These are phyloP conservation scores for Aspidoscelis tigris DNA, from an alignment of 2,113 vertebrate genomes.

Conservation along the genomic window DNA sequence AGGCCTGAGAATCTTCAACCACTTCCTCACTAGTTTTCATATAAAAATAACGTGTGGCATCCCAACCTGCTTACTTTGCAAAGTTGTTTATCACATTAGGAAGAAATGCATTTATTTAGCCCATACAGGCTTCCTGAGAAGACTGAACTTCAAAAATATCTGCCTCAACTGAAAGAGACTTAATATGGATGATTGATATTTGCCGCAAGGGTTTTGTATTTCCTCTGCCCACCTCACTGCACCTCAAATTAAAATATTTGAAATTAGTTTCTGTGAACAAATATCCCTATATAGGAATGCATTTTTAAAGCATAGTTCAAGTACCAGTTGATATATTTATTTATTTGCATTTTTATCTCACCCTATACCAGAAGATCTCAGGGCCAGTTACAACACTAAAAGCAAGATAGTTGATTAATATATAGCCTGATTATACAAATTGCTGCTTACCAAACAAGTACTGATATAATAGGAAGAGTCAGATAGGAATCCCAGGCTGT, in stretches of 20 bases:
- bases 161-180: background rate
- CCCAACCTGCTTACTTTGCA: conserved; percentile 5
- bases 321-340: background rate
- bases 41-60: background rate
- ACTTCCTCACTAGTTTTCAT: background rate
- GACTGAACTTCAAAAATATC: background rate
- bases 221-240: no score
- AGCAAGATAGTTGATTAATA: background rate
- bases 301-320: background rate
- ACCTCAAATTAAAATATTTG: no score
- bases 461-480: background rate
- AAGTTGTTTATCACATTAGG: background rate
- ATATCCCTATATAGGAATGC: background rate
- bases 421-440: background rate
- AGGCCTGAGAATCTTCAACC: background rate
- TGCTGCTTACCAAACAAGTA: background rate
- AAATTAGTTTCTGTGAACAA: background rate
- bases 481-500: no score
- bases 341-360: no score
- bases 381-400: background rate
- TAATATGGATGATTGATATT: background rate
- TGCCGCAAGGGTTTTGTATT: no score
- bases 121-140: background rate
- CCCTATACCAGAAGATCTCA: no score
- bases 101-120: background rate